Conservation (phyloP, 64 coral and sea anemone genomes). For the Pocillopora verrucosa region DNA sequence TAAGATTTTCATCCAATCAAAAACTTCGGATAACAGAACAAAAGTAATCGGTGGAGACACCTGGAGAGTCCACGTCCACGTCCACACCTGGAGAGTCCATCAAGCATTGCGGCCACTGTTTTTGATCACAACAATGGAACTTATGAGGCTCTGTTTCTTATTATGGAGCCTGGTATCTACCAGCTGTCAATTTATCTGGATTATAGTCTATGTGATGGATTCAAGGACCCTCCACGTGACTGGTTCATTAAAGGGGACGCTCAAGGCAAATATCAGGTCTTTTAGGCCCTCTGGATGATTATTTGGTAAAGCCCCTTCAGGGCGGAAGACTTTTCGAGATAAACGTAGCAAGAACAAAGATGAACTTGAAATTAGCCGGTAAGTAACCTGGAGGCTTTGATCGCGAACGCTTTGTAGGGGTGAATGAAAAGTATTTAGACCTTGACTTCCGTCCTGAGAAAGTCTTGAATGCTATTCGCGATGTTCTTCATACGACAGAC, state of each 20-base stretch:
- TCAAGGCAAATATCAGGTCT: conserved; percentile 36
- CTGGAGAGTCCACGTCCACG: conserved; percentile 59
- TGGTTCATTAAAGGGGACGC: too few species aligned
- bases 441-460: conserved; percentile 62
- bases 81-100: too few species aligned
- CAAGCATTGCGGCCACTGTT: conserved; percentile 55
- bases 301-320: background rate
- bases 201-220: conserved; percentile 41
- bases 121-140: too few species aligned
- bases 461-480: conserved; percentile 41
- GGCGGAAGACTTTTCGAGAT: background rate
- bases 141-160: conserved; percentile 54
- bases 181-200: background rate
- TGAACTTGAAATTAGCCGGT: background rate
- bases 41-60: conserved; percentile 70
- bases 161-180: background rate
- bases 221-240: conserved; percentile 12
- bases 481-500: background rate
- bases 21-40: conserved; percentile 13
- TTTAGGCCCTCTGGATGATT: conserved; percentile 29
- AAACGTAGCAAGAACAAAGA: background rate
- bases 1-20: too few species aligned
- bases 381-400: background rate
- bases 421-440: too few species aligned
- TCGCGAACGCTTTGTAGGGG: too few species aligned